phyloP scores from a whole-genome alignment of 2,888 invertebrate genomes.

The Ophion ventricosus region DNA sequence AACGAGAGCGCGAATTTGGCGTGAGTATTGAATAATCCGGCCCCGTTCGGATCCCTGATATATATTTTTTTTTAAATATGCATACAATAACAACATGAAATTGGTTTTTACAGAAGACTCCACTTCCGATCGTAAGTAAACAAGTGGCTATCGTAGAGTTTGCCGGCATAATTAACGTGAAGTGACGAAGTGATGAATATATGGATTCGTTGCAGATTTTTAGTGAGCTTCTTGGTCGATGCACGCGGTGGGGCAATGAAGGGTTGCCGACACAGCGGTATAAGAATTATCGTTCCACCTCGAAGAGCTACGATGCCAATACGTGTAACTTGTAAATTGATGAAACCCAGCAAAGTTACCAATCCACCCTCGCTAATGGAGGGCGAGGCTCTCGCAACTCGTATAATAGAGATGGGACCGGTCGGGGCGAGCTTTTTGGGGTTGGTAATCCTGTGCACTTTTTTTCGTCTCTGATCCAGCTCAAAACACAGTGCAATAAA shows the following conservation, averaged over 20 bases:
- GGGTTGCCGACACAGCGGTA: slow-evolving; percentile 98
- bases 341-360: slow-evolving; percentile 89
- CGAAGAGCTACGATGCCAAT: slow-evolving; percentile 97
- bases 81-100: background rate
- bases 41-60: background rate
- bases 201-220: slow-evolving; percentile 87
- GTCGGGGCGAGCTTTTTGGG: slow-evolving; percentile 98
- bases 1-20: slow-evolving; percentile 79
- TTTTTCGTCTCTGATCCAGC: background rate
- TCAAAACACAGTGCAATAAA: background rate
- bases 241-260: slow-evolving; percentile 99
- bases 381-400: slow-evolving; percentile 97
- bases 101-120: slow-evolving; percentile 75
- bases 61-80: background rate
- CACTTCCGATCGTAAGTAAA: slow-evolving; percentile 81
- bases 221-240: slow-evolving; percentile 99
- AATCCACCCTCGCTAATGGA: slow-evolving; percentile 99
- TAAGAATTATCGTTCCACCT: slow-evolving; percentile 98
- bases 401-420: slow-evolving; percentile 97
- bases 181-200: background rate
- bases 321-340: slow-evolving; percentile 96
- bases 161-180: background rate
- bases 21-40: slow-evolving; percentile 69
- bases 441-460: slow-evolving; percentile 84
- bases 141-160: background rate